Evolutionary conservation across 30 jellyfish, hydroid and myxozoan genomes (phyloP).

Genomic region (Aurelia aurita complex sp. Pacific): DNA sequence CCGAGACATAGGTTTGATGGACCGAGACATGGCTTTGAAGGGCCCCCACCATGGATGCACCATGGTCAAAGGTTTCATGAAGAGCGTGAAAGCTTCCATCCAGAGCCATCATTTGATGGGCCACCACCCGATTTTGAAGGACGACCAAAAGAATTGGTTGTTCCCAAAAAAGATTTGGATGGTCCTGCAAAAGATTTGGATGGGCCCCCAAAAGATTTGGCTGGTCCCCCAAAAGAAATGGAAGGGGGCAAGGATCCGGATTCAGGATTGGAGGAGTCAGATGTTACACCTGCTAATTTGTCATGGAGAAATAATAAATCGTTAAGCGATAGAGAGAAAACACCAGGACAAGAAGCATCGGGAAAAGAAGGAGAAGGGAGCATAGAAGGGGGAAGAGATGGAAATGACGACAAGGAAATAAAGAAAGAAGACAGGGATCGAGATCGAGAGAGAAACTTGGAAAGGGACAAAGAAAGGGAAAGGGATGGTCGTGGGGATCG

Average conservation of each 20-base stretch:
- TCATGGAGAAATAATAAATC: constrained; percentile 30
- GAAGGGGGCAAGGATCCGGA: neutral
- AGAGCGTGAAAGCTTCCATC: neutral
- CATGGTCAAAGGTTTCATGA: neutral
- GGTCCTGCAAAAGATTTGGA: neutral
- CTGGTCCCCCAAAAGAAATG: neutral
- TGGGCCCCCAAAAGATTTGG: neutral
- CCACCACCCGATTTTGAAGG: constrained; percentile 30
- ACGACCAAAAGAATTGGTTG: neutral
- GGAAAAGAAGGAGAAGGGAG: constrained; percentile 4
- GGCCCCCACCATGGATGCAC: constrained; percentile 42
- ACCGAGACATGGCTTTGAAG: constrained; percentile 20
- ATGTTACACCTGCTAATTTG: constrained; percentile 3
- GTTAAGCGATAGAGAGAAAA: constrained; percentile 1
- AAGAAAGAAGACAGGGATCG: constrained; percentile 53
- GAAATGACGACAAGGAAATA: constrained; percentile 16
- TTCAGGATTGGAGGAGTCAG: constrained; percentile 6
- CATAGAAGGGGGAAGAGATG: constrained; percentile 21
- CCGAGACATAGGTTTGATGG: constrained; percentile 33
- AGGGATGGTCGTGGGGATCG: constrained; percentile 21
- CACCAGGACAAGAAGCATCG: neutral
- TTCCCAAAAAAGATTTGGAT: neutral
- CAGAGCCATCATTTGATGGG: constrained; percentile 22
- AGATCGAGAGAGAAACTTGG: constrained; percentile 58
- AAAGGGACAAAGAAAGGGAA: constrained; percentile 54